Percentiles rank a stretch among this genome's conserved stretches.
These are phyloP conservation scores for Acanthopleura granulata DNA, from an alignment of 2,888 invertebrate species.

Conservation along the genomic window DNA sequence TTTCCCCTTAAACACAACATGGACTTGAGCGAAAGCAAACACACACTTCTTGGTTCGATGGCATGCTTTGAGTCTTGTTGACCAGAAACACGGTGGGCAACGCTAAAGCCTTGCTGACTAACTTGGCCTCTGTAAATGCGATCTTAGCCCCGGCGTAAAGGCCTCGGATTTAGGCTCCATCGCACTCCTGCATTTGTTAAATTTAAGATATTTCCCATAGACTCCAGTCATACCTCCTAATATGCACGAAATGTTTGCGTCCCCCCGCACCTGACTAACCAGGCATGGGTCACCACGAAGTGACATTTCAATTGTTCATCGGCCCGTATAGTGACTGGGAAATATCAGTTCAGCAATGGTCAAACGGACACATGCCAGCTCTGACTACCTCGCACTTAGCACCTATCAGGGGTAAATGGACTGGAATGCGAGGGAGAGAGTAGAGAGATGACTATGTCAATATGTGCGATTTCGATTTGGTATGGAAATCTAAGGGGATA, in stretches of 20 bases:
- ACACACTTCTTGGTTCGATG: not conserved
- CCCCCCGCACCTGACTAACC: not conserved
- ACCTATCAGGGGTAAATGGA: not conserved
- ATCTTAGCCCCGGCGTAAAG: too few relatives aligned
- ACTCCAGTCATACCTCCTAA: not conserved
- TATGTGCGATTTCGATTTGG: conserved; percentile 6
- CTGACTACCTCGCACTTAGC: not conserved
- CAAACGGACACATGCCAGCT: not conserved
- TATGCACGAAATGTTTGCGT: conserved; percentile 6
- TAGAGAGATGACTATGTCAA: conserved; percentile 9
- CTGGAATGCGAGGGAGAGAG: conserved; percentile 6
- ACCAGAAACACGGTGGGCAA: too few relatives aligned
- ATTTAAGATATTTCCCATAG: too few relatives aligned
- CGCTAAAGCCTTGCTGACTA: too few relatives aligned
- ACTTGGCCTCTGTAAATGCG: too few relatives aligned
- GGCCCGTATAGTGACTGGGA: not conserved
- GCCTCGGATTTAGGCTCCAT: too few relatives aligned
- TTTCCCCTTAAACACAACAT: conserved; percentile 19
- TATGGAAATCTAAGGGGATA: not conserved
- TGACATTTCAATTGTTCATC: not conserved
- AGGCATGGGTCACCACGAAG: not conserved
- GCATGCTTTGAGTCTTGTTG: not conserved
- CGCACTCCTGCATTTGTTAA: too few relatives aligned
- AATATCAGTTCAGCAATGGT: not conserved
- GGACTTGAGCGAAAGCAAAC: conserved; percentile 12